Percentiles rank a stretch among this genome's conserved stretches.
phyloP scores from a whole-genome alignment of 2,888 invertebrate species.

The Lepeophtheirus nordmannii region DNA sequence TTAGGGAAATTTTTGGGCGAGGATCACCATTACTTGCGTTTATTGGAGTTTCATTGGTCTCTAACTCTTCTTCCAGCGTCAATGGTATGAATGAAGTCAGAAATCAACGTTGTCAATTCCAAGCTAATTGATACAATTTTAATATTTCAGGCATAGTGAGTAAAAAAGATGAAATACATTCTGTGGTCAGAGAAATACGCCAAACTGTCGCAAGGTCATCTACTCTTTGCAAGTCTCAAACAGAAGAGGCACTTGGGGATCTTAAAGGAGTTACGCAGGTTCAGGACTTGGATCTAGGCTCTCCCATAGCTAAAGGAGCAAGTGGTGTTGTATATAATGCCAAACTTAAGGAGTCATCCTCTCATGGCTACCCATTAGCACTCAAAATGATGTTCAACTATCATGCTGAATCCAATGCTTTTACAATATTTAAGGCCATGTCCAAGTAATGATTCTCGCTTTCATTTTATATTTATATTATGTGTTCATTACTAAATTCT shows the following conservation, averaged over 20 bases:
- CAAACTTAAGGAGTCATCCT: slow-evolving; percentile 30
- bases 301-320: slow-evolving; percentile 59
- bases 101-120: neutral
- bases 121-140: no score
- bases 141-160: slow-evolving; percentile 45
- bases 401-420: slow-evolving; percentile 62
- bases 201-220: neutral
- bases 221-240: slow-evolving; percentile 11
- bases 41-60: neutral
- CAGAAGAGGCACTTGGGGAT: neutral
- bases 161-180: slow-evolving; percentile 59
- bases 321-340: slow-evolving; percentile 65
- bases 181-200: slow-evolving; percentile 59
- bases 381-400: slow-evolving; percentile 87
- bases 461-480: neutral
- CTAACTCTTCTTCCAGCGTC: no score
- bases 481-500: neutral
- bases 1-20: neutral
- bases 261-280: slow-evolving; percentile 10
- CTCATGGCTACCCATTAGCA: slow-evolving; percentile 41
- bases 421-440: slow-evolving; percentile 59
- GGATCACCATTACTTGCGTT: neutral
- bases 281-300: slow-evolving; percentile 49
- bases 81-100: neutral
- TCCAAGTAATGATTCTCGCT: slow-evolving; percentile 46